phyloP scores from a whole-genome alignment of 2,888 invertebrate species.

The Oxytorus armatus region DNA sequence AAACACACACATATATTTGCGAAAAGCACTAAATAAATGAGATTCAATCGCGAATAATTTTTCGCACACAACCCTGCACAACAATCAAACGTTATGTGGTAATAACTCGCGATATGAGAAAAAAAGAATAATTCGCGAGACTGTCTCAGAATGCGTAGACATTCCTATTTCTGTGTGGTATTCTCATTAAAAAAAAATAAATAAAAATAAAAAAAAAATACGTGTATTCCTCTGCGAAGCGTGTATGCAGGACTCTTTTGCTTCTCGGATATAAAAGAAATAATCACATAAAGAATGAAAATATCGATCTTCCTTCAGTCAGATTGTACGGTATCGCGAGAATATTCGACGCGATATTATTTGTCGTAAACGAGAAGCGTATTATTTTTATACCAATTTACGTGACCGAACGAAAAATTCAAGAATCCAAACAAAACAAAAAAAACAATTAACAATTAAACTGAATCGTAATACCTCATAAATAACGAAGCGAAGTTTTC shows the following conservation, averaged over 20 bases:
- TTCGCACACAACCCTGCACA: slow-evolving; percentile 39
- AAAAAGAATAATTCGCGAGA: slow-evolving; percentile 19
- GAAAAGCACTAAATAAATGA: slow-evolving; percentile 41
- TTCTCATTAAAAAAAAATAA: slow-evolving; percentile 22
- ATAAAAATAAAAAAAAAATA: slow-evolving; percentile 18
- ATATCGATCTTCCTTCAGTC: slow-evolving; percentile 11
- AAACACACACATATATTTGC: slow-evolving; percentile 1
- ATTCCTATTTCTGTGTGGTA: slow-evolving; percentile 45
- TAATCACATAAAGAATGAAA: neutral
- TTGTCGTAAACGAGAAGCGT: slow-evolving; percentile 61
- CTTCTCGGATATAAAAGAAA: slow-evolving; percentile 37
- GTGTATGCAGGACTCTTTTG: slow-evolving; percentile 19
- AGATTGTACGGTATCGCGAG: slow-evolving; percentile 31
- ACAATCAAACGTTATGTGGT: slow-evolving; percentile 55
- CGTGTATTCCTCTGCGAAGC: slow-evolving; percentile 2
- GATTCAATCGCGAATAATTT: slow-evolving; percentile 30
- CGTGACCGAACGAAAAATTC: slow-evolving; percentile 50
- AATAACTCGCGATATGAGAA: slow-evolving; percentile 31
- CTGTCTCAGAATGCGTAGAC: slow-evolving; percentile 50
- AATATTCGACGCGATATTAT: slow-evolving; percentile 37
- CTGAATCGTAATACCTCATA: neutral
- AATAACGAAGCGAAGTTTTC: slow-evolving; percentile 8
- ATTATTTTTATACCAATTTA: slow-evolving; percentile 70
- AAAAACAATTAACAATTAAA: slow-evolving; percentile 16
- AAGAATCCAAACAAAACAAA: slow-evolving; percentile 27